Evolutionary conservation across 2,888 invertebrate species (phyloP).

Genomic region (Conomelus anceps): DNA sequence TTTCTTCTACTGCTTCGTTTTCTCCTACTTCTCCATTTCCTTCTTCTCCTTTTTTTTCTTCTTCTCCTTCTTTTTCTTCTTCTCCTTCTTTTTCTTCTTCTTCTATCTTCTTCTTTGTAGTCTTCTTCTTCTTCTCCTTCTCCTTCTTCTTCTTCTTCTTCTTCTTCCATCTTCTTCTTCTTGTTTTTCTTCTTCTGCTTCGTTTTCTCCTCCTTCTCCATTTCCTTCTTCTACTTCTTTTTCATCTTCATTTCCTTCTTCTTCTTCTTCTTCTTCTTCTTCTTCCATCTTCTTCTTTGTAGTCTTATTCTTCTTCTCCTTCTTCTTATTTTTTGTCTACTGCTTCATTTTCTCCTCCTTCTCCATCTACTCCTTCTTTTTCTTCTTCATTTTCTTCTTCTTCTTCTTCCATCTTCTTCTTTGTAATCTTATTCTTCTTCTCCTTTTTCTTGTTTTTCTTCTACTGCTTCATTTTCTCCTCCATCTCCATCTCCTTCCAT

Average conservation of each 20-base stretch:
- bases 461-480: background rate
- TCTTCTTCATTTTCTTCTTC: background rate
- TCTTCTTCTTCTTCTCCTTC: too few relatives aligned
- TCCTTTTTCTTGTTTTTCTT: background rate
- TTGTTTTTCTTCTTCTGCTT: too few relatives aligned
- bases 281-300: too few relatives aligned
- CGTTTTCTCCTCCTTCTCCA: too few relatives aligned
- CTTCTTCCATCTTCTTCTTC: too few relatives aligned
- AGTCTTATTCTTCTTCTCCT: too few relatives aligned
- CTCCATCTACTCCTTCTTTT: background rate
- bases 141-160: too few relatives aligned
- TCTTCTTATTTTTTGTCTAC: too few relatives aligned
- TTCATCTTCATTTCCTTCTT: too few relatives aligned
- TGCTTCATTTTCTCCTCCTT: background rate
- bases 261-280: too few relatives aligned
- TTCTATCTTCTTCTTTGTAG: too few relatives aligned
- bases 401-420: background rate
- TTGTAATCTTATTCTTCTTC: background rate
- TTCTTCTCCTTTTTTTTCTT: background rate
- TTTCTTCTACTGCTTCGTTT: background rate
- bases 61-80: background rate
- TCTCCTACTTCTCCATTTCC: background rate
- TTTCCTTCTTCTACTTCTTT: too few relatives aligned
- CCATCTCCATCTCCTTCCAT: background rate
- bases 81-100: background rate